Evolutionary conservation across 2,797 vertebrate genomes (phyloP), one percentile per base, ranked within the genome.

Genomic region (Rhinogobio ventralis): DNA sequence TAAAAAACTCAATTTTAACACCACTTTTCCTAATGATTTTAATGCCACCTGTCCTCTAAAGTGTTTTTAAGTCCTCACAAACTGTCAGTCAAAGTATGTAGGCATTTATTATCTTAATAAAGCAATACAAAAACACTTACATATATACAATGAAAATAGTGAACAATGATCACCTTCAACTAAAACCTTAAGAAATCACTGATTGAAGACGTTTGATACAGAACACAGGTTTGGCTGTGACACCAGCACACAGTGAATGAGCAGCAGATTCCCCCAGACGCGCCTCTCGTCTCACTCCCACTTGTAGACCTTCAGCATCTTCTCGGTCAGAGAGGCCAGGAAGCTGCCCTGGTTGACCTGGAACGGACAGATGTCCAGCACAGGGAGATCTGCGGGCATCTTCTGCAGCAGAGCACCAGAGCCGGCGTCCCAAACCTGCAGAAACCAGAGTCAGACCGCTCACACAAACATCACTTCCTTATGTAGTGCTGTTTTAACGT

Each of bases 291-390:
- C 14, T 97, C 93, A 98, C 85, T 97, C 96, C 98, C 98, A 99
- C 89, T 91, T 97, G 94, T 99, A 98, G 79, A 99, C 89, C 88
- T 97, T 97, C 75, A 99, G 94, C 87, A 90, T 95, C 92, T 97
- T 99, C 93, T 98, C 98, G 0, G 98, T 99, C 66, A 99, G 95
- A 3, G 96, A 96, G 13, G 97, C 97, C 92, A 99, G 91, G 88
- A 95, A 95, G 91, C 94, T 96, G 62, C 86, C 94, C 42, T 95
- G 95, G 85, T 97, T 99, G 85, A 95, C 94, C 13, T 95, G 90
- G 83, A 98, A 95, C 0, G 97, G 96, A 78, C 96, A 97, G 91
- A 99, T 96, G 89, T 98, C 97, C 93, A 99, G 83, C 81, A 99
- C 96, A 0, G 98, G 97, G 13, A 97, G 94, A 90, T 98, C 95